Evolutionary conservation across 2,113 vertebrate genomes (phyloP).

Genomic region (Herpetotheres cachinnans): DNA sequence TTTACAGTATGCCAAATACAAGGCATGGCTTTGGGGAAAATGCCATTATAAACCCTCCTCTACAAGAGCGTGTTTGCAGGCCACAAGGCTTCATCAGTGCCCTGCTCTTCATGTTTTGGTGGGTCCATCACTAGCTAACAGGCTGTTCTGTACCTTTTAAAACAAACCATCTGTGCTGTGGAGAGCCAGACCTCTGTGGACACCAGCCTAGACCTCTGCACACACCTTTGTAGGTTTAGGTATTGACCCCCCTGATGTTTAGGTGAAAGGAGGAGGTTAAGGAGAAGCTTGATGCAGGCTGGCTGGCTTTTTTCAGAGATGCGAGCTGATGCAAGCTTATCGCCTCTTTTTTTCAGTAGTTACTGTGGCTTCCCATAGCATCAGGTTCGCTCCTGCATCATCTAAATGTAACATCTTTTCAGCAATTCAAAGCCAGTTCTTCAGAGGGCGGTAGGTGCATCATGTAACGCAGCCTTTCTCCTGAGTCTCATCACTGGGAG

Average conservation of each 20-base stretch:
- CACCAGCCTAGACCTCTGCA: background rate
- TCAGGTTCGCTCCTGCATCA: background rate
- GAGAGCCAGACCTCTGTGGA: background rate
- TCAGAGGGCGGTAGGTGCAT: background rate
- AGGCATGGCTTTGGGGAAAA: background rate
- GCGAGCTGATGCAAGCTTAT: background rate
- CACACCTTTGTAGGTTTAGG: background rate
- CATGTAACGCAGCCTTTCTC: background rate
- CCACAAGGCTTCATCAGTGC: background rate
- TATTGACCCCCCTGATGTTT: background rate
- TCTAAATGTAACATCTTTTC: background rate
- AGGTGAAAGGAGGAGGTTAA: background rate
- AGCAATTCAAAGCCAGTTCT: background rate
- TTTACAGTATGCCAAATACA: background rate
- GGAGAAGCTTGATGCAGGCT: background rate
- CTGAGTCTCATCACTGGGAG: background rate
- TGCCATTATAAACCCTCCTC: accelerated
- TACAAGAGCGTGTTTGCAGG: background rate
- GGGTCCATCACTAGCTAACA: background rate
- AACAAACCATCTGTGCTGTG: background rate
- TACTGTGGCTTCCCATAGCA: background rate
- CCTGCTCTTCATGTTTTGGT: background rate
- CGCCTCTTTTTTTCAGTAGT: background rate
- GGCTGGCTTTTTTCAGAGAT: background rate
- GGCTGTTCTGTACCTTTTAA: background rate